phyloP scores from a whole-genome alignment of 2,797 vertebrate species.

The Triplophysa yarkandensis region DNA sequence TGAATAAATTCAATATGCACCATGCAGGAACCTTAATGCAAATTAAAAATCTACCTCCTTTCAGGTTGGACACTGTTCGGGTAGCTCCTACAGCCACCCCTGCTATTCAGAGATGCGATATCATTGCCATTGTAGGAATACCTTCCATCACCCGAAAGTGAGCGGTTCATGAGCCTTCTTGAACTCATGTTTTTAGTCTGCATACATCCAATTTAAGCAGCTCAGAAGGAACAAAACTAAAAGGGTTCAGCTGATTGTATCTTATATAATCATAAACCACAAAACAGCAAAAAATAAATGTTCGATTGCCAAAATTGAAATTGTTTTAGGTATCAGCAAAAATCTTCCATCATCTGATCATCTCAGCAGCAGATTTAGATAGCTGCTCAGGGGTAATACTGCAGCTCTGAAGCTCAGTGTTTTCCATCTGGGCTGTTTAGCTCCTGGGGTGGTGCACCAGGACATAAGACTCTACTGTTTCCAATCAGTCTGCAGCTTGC shows the following conservation, averaged over 20 bases:
- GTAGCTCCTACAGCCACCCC: conserved; percentile 82
- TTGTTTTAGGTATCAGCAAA: background rate
- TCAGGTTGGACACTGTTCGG: conserved; percentile 86
- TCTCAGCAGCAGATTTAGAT: conserved; percentile 11
- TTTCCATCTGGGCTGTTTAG: conserved; percentile 31
- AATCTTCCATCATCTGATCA: conserved; percentile 19
- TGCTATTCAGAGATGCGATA: conserved; percentile 70
- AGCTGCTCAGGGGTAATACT: conserved; percentile 1
- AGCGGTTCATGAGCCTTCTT: conserved; percentile 68
- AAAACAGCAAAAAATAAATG: background rate
- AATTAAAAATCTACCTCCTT: conserved; percentile 78
- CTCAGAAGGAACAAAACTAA: background rate
- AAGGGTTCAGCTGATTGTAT: background rate
- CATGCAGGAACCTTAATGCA: background rate
- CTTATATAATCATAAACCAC: background rate
- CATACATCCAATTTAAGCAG: background rate
- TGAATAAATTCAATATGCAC: background rate
- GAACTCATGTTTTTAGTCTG: conserved; percentile 73
- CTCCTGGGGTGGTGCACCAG: conserved; percentile 23
- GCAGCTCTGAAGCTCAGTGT: conserved; percentile 32
- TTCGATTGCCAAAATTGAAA: background rate
- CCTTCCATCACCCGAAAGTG: conserved; percentile 68
- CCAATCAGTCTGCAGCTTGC: conserved; percentile 81
- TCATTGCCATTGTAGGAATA: conserved; percentile 70
- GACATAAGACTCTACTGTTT: conserved; percentile 73